Conservation (phyloP, 2,888 invertebrate species). For the Acronicta alni region DNA sequence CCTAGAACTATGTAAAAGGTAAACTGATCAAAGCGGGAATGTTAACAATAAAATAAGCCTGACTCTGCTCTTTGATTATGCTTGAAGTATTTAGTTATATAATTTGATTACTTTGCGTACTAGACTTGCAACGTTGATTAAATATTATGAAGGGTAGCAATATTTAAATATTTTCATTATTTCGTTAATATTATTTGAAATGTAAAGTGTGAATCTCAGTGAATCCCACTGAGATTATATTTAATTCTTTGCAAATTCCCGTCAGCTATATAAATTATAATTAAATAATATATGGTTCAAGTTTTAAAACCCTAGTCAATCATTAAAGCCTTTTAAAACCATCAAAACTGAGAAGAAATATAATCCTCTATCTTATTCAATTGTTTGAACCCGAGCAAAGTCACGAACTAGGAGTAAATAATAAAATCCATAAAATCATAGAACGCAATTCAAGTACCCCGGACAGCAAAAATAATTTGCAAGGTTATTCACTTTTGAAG, state of each 20-base stretch:
- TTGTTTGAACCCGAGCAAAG: background rate
- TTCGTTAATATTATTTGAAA: background rate
- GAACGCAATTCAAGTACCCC: constrained; percentile 3
- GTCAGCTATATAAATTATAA: no score
- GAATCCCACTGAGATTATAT: background rate
- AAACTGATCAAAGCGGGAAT: constrained; percentile 8
- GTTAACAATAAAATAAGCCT: constrained; percentile 11
- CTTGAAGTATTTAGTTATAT: background rate
- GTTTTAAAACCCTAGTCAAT: background rate
- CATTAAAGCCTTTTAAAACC: background rate
- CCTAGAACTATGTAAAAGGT: constrained; percentile 6
- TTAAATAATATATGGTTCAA: no score
- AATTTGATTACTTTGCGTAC: background rate
- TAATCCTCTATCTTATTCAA: background rate
- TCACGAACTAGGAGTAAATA: background rate
- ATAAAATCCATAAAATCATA: constrained; percentile 1
- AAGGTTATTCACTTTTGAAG: background rate
- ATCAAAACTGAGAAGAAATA: no score
- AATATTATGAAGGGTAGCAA: background rate
- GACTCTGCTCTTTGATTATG: background rate
- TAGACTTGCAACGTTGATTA: background rate
- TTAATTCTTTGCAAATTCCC: no score
- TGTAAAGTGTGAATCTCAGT: background rate
- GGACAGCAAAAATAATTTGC: constrained; percentile 8
- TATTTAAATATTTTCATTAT: background rate